Evolutionary conservation across 2,113 vertebrate genomes (phyloP).

Genomic region (Oxyruncus cristatus): DNA sequence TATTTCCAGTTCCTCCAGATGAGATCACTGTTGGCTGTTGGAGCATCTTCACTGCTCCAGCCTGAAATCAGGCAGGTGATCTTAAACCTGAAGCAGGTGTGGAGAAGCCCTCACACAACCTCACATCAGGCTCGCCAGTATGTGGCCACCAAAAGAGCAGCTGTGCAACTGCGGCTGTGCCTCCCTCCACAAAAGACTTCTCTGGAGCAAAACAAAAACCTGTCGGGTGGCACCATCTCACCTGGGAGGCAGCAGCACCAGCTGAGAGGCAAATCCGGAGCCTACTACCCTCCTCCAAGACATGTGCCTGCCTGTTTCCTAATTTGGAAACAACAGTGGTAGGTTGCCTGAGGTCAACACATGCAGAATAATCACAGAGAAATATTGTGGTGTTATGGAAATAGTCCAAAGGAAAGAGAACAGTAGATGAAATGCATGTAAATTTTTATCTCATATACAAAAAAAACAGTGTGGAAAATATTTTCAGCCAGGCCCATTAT

Average conservation of each 20-base stretch:
- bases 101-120: background rate
- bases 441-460: background rate
- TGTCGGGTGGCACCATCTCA: background rate
- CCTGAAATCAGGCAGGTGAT: background rate
- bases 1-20: background rate
- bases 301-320: constrained; percentile 7
- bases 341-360: constrained; percentile 36
- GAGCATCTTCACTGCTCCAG: background rate
- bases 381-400: background rate
- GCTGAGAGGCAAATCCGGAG: background rate
- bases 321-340: background rate
- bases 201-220: background rate
- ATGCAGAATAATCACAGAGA: background rate
- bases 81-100: background rate
- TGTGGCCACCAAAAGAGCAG: background rate
- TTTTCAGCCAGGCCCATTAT: background rate
- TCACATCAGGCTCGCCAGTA: background rate
- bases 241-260: background rate
- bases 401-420: background rate
- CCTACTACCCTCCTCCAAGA: background rate
- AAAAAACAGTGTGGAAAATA: background rate
- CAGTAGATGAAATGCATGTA: background rate
- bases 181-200: background rate
- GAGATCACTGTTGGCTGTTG: background rate
- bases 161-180: background rate